Percentiles rank a stretch among this genome's conserved stretches.
Evolutionary conservation across 2,113 vertebrate species (phyloP).

Genomic region (Platanista minor): DNA sequence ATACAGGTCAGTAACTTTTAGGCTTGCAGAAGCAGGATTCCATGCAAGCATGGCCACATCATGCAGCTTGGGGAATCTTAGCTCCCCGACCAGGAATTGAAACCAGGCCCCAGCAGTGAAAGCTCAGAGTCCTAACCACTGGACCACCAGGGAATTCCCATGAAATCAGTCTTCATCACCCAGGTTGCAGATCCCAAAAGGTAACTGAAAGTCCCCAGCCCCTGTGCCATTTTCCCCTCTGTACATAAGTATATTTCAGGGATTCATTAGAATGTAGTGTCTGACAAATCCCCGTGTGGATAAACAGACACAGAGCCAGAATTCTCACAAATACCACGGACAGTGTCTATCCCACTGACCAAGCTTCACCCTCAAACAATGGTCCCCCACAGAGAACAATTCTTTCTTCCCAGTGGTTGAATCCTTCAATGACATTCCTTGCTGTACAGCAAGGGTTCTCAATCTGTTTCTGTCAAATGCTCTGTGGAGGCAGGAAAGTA

Average conservation of each 20-base stretch:
- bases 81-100: not conserved
- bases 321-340: not conserved
- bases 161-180: not conserved
- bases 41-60: accelerated
- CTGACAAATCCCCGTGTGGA: not conserved
- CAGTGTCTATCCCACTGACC: not conserved
- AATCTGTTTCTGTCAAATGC: not conserved
- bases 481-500: not conserved
- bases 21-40: not conserved
- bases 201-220: not conserved
- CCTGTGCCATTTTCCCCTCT: not conserved
- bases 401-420: not conserved
- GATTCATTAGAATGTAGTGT: not conserved
- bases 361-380: not conserved
- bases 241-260: not conserved
- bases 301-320: not conserved
- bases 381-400: not conserved
- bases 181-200: not conserved
- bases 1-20: not conserved
- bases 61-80: not conserved
- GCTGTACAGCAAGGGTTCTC: not conserved
- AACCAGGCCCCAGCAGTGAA: not conserved
- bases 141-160: not conserved
- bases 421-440: not conserved
- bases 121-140: not conserved